Evolutionary conservation across 1,140 invertebrate species (phyloP).

Genomic region (Papilio dardanus): DNA sequence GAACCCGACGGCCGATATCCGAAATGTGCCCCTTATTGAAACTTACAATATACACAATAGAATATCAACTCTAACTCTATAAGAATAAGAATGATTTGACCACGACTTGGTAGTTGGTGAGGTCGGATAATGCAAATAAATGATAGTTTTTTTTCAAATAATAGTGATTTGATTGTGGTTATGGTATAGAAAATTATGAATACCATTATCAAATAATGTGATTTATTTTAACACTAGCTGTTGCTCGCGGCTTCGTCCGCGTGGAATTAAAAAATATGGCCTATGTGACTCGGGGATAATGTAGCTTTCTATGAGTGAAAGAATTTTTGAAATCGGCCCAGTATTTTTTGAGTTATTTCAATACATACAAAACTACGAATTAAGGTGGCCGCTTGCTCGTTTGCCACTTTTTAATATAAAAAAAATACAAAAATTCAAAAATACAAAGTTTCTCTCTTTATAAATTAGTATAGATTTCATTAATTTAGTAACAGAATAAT

Average conservation of each 20-base stretch:
- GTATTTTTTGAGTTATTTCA: too few relatives aligned
- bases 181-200: conserved; percentile 22
- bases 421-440: too few relatives aligned
- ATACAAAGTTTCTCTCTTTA: too few relatives aligned
- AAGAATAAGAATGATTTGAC: conserved; percentile 45
- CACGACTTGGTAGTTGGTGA: conserved; percentile 3
- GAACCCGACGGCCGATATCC: conserved; percentile 45
- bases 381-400: too few relatives aligned
- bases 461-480: neutral
- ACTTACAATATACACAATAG: conserved; percentile 37
- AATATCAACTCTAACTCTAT: conserved; percentile 48
- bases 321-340: too few relatives aligned
- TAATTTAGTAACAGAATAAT: neutral
- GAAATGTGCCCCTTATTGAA: conserved; percentile 65
- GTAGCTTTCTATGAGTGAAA: too few relatives aligned
- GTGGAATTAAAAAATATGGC: too few relatives aligned
- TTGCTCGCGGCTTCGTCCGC: too few relatives aligned
- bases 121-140: conserved; percentile 40
- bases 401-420: too few relatives aligned
- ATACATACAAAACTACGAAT: too few relatives aligned
- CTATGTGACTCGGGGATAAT: too few relatives aligned
- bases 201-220: neutral
- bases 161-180: conserved; percentile 66
- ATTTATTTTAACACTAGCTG: neutral
- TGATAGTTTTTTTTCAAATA: conserved; percentile 72